phyloP scores from a whole-genome alignment of 2,113 vertebrate species.

The human region GRCh38 chr4:172553501-172554000 shows the following conservation, averaged over 20 bases:
- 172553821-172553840: too few relatives aligned
- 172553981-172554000: too few relatives aligned
- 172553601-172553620: not conserved
- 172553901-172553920: too few relatives aligned
- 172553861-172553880: too few relatives aligned
- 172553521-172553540: not conserved
- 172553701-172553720: not conserved
- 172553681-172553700: not conserved
- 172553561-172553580: not conserved
- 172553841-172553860: too few relatives aligned
- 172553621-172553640: not conserved
- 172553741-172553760: not conserved
- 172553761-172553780: not conserved
- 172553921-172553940: too few relatives aligned
- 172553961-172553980: too few relatives aligned
- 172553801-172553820: too few relatives aligned
- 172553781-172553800: too few relatives aligned
- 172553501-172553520: not conserved
- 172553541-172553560: not conserved
- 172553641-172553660: not conserved
- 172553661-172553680: not conserved
- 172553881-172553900: too few relatives aligned
- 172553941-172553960: too few relatives aligned
- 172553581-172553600: not conserved
- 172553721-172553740: not conserved